phyloP scores from a whole-genome alignment of 2,113 vertebrate species.

The Tragelaphus strepsiceros region DNA sequence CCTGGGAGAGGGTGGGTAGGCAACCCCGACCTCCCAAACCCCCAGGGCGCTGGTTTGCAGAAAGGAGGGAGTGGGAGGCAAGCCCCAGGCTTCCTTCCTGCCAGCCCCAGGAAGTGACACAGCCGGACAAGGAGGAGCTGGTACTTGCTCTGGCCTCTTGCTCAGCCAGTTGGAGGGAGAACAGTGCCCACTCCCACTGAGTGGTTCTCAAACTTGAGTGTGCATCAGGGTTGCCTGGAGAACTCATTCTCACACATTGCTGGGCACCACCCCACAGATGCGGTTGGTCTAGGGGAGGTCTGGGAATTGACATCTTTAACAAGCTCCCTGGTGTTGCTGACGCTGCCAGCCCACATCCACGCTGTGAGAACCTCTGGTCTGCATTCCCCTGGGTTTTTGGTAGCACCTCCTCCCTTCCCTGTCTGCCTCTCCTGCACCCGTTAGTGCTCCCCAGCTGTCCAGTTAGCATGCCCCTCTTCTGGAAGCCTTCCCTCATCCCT shows the following conservation, averaged over 20 bases:
- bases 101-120: background rate
- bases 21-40: background rate
- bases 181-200: background rate
- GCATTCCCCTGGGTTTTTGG: background rate
- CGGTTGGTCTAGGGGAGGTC: background rate
- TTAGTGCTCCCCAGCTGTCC: background rate
- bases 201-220: background rate
- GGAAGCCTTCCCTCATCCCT: background rate
- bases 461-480: background rate
- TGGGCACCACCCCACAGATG: background rate
- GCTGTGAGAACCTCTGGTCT: background rate
- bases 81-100: background rate
- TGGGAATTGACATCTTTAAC: background rate
- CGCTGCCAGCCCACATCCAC: background rate
- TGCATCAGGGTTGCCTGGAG: background rate
- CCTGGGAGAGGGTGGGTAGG: background rate
- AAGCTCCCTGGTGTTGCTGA: background rate
- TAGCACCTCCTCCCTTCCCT: background rate
- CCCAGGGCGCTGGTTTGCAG: background rate
- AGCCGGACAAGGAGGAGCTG: background rate
- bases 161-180: background rate
- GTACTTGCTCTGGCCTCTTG: background rate
- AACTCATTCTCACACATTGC: background rate
- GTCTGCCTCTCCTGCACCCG: background rate
- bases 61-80: background rate